phyloP scores from a whole-genome alignment of 2,113 vertebrate species.

The Chlorodrepanis virens region DNA sequence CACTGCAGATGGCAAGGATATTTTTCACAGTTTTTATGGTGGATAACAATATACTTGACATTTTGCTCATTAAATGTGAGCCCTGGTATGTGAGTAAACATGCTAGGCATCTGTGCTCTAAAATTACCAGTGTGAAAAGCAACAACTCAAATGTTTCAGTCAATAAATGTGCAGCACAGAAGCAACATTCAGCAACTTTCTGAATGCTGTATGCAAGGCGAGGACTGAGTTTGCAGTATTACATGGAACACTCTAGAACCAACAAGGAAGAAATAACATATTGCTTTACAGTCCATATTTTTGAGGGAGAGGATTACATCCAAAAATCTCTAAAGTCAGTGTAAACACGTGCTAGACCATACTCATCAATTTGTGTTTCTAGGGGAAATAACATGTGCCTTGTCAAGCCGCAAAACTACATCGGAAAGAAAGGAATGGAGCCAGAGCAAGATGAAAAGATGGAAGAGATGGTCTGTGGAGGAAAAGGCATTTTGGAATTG shows the following conservation, averaged over 20 bases:
- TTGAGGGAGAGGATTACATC: slow-evolving; percentile 9
- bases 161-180: slow-evolving; percentile 72
- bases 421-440: background rate
- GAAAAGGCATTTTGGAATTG: background rate
- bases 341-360: slow-evolving; percentile 19
- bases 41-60: slow-evolving; percentile 78
- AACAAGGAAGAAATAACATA: slow-evolving; percentile 56
- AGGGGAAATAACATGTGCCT: background rate
- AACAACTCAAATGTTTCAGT: slow-evolving; percentile 70
- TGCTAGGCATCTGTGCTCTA: slow-evolving; percentile 70
- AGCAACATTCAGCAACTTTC: slow-evolving; percentile 67
- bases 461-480: background rate
- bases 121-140: slow-evolving; percentile 72
- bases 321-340: slow-evolving; percentile 13
- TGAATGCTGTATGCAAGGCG: slow-evolving; percentile 15
- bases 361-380: background rate
- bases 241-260: slow-evolving; percentile 56
- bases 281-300: slow-evolving; percentile 43
- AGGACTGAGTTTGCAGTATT: slow-evolving; percentile 12
- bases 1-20: slow-evolving; percentile 72
- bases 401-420: background rate
- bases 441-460: background rate
- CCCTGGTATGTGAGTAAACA: slow-evolving; percentile 73
- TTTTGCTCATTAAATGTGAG: slow-evolving; percentile 77
- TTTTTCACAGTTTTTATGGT: slow-evolving; percentile 77